These are phyloP conservation scores for Saccostrea echinata DNA, from an alignment of 1,140 invertebrate species.

Conservation along the genomic window DNA sequence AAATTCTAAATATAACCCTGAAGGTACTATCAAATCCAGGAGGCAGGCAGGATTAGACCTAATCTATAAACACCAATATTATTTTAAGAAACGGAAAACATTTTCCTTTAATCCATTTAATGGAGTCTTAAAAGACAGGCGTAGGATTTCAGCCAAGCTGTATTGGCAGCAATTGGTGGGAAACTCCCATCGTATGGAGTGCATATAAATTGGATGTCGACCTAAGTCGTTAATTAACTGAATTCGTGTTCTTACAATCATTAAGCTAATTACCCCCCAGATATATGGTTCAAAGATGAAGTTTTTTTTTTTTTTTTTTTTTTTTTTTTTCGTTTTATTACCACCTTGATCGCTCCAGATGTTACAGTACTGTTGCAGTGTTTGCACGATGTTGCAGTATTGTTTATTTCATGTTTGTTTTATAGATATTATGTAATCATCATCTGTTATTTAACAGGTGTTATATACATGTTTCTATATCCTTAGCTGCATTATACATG, in stretches of 20 bases:
- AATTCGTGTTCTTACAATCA: neutral
- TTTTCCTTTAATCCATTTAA: neutral
- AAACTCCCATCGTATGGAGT: neutral
- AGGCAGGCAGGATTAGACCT: neutral
- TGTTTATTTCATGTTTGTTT: too few species aligned
- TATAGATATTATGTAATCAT: too few species aligned
- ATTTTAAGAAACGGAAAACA: neutral
- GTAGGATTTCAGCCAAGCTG: neutral
- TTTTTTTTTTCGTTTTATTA: neutral
- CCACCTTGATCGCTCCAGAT: too few species aligned
- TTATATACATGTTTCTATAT: too few species aligned
- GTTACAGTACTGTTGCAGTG: too few species aligned
- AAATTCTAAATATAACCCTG: neutral
- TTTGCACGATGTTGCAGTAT: too few species aligned
- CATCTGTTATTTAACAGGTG: too few species aligned
- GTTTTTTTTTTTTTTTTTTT: neutral
- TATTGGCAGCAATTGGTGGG: neutral
- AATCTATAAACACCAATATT: neutral
- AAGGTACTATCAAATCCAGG: neutral
- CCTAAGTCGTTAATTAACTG: neutral
- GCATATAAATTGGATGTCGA: neutral
- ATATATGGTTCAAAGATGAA: neutral
- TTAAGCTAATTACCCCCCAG: neutral
- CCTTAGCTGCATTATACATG: too few species aligned
- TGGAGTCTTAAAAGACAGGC: neutral